Conservation (phyloP, 2,797 vertebrate species). For the Chelmon rostratus region DNA sequence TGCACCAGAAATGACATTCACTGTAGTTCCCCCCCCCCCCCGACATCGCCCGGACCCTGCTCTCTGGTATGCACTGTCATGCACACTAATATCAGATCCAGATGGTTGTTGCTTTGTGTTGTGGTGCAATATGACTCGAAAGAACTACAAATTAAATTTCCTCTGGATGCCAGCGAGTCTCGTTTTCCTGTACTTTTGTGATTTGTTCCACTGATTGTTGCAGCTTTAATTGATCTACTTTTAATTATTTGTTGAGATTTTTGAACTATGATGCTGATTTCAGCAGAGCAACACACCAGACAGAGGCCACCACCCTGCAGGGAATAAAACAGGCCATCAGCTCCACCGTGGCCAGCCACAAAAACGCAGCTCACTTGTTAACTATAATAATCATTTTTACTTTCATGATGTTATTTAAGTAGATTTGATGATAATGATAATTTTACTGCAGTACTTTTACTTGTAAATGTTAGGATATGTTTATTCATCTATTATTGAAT, state of each 20-base stretch:
- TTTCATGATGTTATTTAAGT: no score
- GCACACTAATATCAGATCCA: conserved; percentile 33
- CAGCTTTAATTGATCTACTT: not conserved
- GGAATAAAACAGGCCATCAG: no score
- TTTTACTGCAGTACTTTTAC: no score
- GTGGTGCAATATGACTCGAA: conserved; percentile 61
- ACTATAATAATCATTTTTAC: no score
- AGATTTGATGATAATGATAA: no score
- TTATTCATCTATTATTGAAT: no score
- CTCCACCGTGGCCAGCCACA: no score
- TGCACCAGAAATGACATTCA: conserved; percentile 36
- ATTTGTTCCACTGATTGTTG: not conserved
- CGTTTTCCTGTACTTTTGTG: not conserved
- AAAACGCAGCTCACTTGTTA: no score
- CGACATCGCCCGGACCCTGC: conserved; percentile 6
- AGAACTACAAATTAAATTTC: conserved; percentile 63
- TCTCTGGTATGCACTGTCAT: conserved; percentile 30
- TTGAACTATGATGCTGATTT: not conserved
- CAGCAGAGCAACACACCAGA: not conserved
- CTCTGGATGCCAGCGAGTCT: conserved; percentile 39
- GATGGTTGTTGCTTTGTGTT: conserved; percentile 52
- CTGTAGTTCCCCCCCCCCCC: conserved; percentile 23
- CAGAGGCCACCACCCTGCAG: no score
- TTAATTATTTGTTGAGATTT: not conserved
- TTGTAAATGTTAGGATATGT: no score